Evolutionary conservation across 2,797 vertebrate species (phyloP).

Genomic region (Triplophysa bombifrons): DNA sequence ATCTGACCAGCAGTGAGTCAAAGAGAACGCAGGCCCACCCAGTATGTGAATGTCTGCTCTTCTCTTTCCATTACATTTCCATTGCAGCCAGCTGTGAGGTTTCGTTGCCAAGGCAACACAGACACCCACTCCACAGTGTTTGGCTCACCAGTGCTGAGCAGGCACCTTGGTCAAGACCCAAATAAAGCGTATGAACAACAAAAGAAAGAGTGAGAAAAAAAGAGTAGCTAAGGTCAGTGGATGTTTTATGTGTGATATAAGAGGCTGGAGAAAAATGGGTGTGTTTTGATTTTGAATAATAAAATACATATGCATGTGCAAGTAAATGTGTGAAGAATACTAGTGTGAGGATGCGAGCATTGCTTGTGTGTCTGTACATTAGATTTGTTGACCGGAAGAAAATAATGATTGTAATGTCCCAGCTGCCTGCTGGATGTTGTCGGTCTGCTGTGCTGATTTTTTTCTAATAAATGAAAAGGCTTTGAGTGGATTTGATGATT

Average conservation of each 20-base stretch:
- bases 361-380: not conserved
- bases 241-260: not conserved
- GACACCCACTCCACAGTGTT: slow-evolving; percentile 50
- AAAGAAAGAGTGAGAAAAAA: slow-evolving; percentile 11
- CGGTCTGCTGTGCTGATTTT: slow-evolving; percentile 1
- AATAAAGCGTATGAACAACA: slow-evolving; percentile 22
- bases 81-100: slow-evolving; percentile 60
- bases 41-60: slow-evolving; percentile 43
- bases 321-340: not conserved
- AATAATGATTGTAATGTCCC: slow-evolving; percentile 42
- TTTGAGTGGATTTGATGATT: slow-evolving; percentile 28
- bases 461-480: slow-evolving; percentile 30
- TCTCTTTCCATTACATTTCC: slow-evolving; percentile 53
- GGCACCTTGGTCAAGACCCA: slow-evolving; percentile 48
- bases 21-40: slow-evolving; percentile 24
- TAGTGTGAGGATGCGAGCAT: not conserved
- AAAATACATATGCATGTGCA: not conserved
- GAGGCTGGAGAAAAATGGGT: not conserved
- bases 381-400: slow-evolving; percentile 36
- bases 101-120: slow-evolving; percentile 58
- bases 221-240: slow-evolving; percentile 32
- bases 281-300: not conserved
- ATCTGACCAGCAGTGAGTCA: slow-evolving; percentile 28
- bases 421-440: slow-evolving; percentile 8
- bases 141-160: slow-evolving; percentile 46